phyloP scores from a whole-genome alignment of 2,888 invertebrate species.

The Crossocerus cetratus region DNA sequence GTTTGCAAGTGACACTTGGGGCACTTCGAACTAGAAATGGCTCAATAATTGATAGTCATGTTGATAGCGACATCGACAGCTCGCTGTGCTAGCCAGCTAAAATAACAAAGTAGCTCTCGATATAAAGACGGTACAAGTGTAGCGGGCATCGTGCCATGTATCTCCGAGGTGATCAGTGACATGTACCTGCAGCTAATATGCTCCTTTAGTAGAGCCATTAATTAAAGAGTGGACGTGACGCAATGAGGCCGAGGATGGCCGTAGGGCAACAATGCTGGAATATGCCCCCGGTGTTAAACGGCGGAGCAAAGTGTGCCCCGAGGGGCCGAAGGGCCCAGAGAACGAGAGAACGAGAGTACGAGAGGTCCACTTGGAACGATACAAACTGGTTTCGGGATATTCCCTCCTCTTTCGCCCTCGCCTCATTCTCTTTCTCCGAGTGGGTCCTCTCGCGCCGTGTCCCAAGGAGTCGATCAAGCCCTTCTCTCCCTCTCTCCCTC shows the following conservation, averaged over 20 bases:
- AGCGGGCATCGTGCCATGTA: not conserved
- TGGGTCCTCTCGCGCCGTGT: conserved; percentile 20
- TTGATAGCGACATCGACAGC: too few species aligned
- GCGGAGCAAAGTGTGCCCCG: conserved; percentile 34
- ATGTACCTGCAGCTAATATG: too few species aligned
- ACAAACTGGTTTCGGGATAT: conserved; percentile 64
- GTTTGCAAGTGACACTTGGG: too few species aligned
- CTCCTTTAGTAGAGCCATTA: conserved; percentile 34
- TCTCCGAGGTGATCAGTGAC: not conserved
- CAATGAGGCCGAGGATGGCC: conserved; percentile 31
- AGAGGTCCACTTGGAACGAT: conserved; percentile 45
- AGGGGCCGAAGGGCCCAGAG: conserved; percentile 39
- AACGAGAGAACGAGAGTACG: conserved; percentile 33
- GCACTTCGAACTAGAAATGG: too few species aligned
- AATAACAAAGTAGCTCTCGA: too few species aligned
- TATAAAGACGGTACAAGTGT: too few species aligned
- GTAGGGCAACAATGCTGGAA: conserved; percentile 47
- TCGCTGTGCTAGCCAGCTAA: too few species aligned
- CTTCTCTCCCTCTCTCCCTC: conserved; percentile 21
- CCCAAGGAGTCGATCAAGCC: conserved; percentile 61
- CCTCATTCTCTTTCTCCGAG: conserved; percentile 47
- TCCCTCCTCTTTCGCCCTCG: conserved; percentile 40
- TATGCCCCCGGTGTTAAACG: conserved; percentile 61
- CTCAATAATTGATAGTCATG: too few species aligned
- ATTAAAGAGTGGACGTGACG: conserved; percentile 51